Conservation (phyloP, 2,888 invertebrate species). For the Meandrusa payeni region DNA sequence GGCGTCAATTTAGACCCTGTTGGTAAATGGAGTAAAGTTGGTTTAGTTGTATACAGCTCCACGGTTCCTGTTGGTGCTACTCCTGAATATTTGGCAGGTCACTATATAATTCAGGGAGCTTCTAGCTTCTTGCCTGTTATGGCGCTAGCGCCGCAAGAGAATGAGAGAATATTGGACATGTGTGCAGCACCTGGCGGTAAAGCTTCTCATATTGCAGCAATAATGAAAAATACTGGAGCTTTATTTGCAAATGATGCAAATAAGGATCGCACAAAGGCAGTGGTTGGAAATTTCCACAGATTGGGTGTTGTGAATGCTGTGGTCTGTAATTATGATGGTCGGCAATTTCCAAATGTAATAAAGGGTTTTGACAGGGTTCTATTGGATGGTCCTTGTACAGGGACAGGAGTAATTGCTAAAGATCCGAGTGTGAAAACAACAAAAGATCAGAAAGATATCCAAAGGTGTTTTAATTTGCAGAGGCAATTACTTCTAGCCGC, state of each 20-base stretch:
- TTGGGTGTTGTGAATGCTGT: conserved; percentile 97
- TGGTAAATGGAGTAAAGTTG: conserved; percentile 99
- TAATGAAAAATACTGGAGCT: conserved; percentile 99
- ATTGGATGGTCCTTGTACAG: conserved; percentile 98
- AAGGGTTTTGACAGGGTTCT: conserved; percentile 97
- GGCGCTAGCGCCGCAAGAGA: conserved; percentile 98
- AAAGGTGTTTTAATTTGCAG: conserved; percentile 95
- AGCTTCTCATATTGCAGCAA: conserved; percentile 97
- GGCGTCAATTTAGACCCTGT: conserved; percentile 99
- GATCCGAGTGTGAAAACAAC: conserved; percentile 97
- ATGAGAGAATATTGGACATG: conserved; percentile 97
- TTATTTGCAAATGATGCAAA: conserved; percentile 98
- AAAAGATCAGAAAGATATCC: conserved; percentile 94
- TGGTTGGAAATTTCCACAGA: conserved; percentile 98
- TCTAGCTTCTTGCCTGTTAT: conserved; percentile 98
- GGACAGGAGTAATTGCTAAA: conserved; percentile 98
- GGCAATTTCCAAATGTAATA: conserved; percentile 90
- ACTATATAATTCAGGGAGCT: conserved; percentile 98
- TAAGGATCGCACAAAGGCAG: conserved; percentile 92
- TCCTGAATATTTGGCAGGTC: conserved; percentile 98
- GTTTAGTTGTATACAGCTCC: conserved; percentile 96
- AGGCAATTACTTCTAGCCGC: conserved; percentile 95
- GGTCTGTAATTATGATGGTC: conserved; percentile 93
- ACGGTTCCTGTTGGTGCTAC: conserved; percentile 99
- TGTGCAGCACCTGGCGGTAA: conserved; percentile 99